Evolutionary conservation across 2,888 invertebrate genomes (phyloP).

Genomic region (Hypomecis atomaria): DNA sequence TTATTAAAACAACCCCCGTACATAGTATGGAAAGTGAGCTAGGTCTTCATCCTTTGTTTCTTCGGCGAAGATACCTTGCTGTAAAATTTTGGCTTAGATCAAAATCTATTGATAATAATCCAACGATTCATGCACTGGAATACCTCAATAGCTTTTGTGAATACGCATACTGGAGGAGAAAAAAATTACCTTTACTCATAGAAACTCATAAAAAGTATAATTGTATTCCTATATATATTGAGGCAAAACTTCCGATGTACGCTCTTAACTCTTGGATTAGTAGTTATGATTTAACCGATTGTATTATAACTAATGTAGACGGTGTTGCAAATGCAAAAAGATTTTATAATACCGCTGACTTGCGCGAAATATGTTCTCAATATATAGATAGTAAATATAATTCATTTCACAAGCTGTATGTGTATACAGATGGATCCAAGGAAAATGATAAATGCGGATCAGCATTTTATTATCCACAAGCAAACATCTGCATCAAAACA

Average conservation of each 20-base stretch:
- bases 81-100: not conserved
- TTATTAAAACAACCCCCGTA: not conserved
- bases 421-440: constrained; percentile 13
- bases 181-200: no score
- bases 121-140: not conserved
- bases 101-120: not conserved
- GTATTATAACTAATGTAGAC: not conserved
- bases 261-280: not conserved
- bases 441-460: not conserved
- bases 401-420: not conserved
- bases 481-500: not conserved
- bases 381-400: not conserved
- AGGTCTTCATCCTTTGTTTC: not conserved
- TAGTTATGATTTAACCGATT: not conserved
- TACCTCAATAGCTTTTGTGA: no score
- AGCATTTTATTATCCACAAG: constrained; percentile 3
- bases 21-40: not conserved
- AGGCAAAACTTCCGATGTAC: not conserved
- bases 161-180: no score
- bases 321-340: not conserved
- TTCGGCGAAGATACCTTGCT: not conserved
- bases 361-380: not conserved
- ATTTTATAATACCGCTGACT: not conserved
- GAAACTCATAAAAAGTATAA: no score
- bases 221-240: no score